A percentile compares a stretch with the other conserved stretches of the same genome.
These are phyloP conservation scores for Rhinoptilus africanus DNA, from an alignment of 2,113 vertebrate species.

Conservation along the genomic window DNA sequence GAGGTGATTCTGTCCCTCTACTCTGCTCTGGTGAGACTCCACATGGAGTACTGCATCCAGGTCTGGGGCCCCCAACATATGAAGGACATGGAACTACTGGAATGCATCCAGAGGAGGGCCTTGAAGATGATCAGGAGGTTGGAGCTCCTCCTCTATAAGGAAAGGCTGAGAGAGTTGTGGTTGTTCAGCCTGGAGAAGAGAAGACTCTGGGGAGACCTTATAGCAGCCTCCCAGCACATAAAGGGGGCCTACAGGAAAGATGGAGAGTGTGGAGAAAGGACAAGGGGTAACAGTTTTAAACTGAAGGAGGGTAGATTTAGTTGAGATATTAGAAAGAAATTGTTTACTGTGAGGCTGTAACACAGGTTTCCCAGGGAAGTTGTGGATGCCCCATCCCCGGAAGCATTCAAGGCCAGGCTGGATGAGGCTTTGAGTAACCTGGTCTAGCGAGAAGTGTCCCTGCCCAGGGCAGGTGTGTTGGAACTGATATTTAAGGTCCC, in stretches of 20 bases:
- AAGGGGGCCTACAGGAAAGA: background rate
- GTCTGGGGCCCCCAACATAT: background rate
- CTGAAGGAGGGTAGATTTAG: background rate
- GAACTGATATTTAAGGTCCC: background rate
- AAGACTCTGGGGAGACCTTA: background rate
- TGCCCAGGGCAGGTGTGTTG: background rate
- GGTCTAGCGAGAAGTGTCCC: background rate
- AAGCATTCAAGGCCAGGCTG: background rate
- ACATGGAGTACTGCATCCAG: background rate
- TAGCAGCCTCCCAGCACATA: background rate
- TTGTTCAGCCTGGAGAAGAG: background rate
- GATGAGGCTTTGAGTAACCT: background rate
- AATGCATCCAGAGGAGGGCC: background rate
- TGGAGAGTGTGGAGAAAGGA: background rate
- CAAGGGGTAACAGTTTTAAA: background rate
- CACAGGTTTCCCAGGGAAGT: background rate
- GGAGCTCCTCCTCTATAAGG: background rate
- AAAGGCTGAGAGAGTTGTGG: background rate
- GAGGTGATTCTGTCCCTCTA: background rate
- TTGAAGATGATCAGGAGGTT: background rate
- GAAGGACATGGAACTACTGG: background rate
- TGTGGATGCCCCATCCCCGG: background rate
- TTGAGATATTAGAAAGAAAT: background rate
- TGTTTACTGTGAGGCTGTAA: background rate
- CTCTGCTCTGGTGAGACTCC: background rate